Conservation (phyloP, 2,888 invertebrate genomes). For the Mycogona germanica region DNA sequence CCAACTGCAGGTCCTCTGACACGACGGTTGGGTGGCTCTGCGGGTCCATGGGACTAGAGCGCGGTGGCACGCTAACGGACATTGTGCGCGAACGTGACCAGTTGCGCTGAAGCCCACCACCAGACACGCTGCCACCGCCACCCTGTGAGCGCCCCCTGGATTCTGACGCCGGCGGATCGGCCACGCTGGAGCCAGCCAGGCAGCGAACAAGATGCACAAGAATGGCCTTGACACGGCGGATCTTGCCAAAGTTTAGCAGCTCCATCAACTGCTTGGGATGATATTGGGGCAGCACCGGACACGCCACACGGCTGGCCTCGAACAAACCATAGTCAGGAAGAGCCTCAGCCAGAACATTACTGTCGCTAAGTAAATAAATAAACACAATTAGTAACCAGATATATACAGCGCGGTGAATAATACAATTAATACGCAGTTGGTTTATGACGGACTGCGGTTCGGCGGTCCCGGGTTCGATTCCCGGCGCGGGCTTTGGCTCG, state of each 20-base stretch:
- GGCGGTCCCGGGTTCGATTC: too few relatives aligned
- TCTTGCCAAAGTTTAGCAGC: slow-evolving; percentile 92
- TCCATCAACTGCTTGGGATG: slow-evolving; percentile 99
- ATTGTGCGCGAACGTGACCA: slow-evolving; percentile 78
- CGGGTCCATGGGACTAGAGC: slow-evolving; percentile 43
- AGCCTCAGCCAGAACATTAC: slow-evolving; percentile 46
- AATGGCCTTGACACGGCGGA: slow-evolving; percentile 95
- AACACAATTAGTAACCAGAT: background rate
- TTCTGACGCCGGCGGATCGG: slow-evolving; percentile 1
- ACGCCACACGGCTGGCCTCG: slow-evolving; percentile 93
- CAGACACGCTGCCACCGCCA: slow-evolving; percentile 5
- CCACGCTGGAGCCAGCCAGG: slow-evolving; percentile 27
- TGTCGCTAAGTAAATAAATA: slow-evolving; percentile 1
- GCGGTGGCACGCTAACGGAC: slow-evolving; percentile 21
- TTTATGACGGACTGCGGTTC: too few relatives aligned
- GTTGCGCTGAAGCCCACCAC: slow-evolving; percentile 47
- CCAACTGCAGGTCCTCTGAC: slow-evolving; percentile 75
- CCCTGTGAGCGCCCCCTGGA: background rate
- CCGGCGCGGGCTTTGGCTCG: too few relatives aligned
- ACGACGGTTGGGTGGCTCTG: slow-evolving; percentile 60
- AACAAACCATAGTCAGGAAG: slow-evolving; percentile 92
- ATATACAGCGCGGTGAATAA: too few relatives aligned
- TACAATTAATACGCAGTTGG: too few relatives aligned
- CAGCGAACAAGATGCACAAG: slow-evolving; percentile 87
- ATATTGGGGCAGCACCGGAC: slow-evolving; percentile 95